Base-by-base conservation (phyloP, 1,140 invertebrate species). In the Aculops lycopersici region DNA sequence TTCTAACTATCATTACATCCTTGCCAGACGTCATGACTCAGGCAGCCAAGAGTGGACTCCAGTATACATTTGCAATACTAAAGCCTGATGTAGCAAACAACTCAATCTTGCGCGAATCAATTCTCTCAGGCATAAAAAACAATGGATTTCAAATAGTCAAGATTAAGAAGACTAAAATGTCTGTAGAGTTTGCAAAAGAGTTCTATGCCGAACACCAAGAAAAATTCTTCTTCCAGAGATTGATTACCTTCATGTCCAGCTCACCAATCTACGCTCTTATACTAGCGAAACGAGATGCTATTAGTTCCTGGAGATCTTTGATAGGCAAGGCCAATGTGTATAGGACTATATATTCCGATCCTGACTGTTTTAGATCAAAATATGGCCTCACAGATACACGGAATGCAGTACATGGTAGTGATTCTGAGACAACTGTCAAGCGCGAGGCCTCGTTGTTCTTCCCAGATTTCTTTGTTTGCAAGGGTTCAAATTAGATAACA, bases 371-470 rank as follows among this genome's bases (percentile, higher is more conserved):
- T 41, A 60, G 81, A 49, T 76, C 74, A 2, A 58, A 64, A 48
- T 84, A 70, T 64, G 81, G 81, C 1, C 54, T 84, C 2, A 77
- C 79, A 1, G 80, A 88, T 55, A 86, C 81, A 0, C 70, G 79
- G 52, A 90, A 90, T 63, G 77, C 74, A 16, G 69, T 71, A 37
- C 80, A 88, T 60, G 80, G 80, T 21, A 45, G 43, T 13, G 46
- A 47, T 41, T 45, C 43, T 3, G 4, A 19, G 24, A 16, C 18
- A 17, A 38, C 37, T 14, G 43, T 41, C 3, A 4, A n/a, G 13
- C 4, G 31, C 19, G 46, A 47, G 16, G 41, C 43, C 14, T 15
- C 5, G 16, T 47, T 45, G 16, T 47, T 45, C 19, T 47, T 47
- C 37, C 37, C 37, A 38, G 31, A 38, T 17, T 46, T 46, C 40